These are phyloP conservation scores for Rhabditophanes sp. DNA, from an alignment of 2,888 invertebrate species.

Conservation along the genomic window DNA sequence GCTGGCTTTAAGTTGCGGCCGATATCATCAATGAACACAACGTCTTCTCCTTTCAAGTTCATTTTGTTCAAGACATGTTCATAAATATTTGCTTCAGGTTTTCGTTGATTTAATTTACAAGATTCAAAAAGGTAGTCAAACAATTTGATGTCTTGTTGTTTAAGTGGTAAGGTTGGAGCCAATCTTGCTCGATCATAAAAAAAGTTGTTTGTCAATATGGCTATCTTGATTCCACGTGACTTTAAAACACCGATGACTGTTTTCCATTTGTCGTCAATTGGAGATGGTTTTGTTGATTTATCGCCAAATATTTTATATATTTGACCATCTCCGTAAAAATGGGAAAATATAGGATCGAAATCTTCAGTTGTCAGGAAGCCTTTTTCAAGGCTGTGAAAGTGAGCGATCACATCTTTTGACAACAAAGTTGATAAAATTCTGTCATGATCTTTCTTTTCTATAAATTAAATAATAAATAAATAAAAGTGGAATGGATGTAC, in stretches of 20 bases:
- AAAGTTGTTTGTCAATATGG: slow-evolving; percentile 48
- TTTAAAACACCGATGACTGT: slow-evolving; percentile 7
- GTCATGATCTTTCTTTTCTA: no score
- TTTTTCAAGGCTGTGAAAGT: slow-evolving; percentile 41
- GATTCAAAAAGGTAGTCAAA: slow-evolving; percentile 46
- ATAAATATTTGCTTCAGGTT: slow-evolving; percentile 46
- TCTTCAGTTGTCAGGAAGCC: slow-evolving; percentile 44
- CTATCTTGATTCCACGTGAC: slow-evolving; percentile 46
- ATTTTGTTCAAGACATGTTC: slow-evolving; percentile 35
- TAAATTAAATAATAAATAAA: no score
- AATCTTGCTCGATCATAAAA: slow-evolving; percentile 28
- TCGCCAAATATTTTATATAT: not conserved
- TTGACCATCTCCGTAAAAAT: slow-evolving; percentile 37
- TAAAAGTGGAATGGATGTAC: no score
- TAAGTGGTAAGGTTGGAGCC: slow-evolving; percentile 17
- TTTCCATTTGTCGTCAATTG: slow-evolving; percentile 4
- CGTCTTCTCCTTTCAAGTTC: slow-evolving; percentile 30
- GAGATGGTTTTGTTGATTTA: slow-evolving; percentile 1
- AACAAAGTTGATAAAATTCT: slow-evolving; percentile 41
- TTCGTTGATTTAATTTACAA: slow-evolving; percentile 45
- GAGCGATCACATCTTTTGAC: slow-evolving; percentile 11
- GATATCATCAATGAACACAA: slow-evolving; percentile 47
- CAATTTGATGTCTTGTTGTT: slow-evolving; percentile 6
- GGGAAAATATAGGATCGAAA: slow-evolving; percentile 44
- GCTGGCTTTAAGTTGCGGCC: slow-evolving; percentile 47